phyloP scores from a whole-genome alignment of 2,888 invertebrate species.

The Cylloceria caligata region DNA sequence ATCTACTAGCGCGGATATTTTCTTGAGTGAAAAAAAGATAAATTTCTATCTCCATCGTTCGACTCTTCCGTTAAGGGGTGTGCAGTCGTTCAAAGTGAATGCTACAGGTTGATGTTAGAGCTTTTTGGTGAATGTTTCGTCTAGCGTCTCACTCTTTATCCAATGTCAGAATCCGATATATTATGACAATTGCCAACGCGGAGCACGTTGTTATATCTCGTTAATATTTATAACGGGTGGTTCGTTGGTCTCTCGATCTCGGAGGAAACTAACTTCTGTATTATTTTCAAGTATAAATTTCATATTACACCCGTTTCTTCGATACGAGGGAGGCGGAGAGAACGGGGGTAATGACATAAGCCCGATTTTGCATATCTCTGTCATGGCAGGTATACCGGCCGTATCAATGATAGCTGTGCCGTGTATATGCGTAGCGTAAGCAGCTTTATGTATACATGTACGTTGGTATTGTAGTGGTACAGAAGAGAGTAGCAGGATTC shows the following conservation, averaged over 20 bases:
- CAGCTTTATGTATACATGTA: background rate
- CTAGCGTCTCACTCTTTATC: background rate
- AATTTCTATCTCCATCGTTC: no score
- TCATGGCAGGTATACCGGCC: background rate
- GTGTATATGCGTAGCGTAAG: background rate
- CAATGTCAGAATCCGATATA: constrained; percentile 1
- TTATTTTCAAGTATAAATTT: constrained; percentile 78
- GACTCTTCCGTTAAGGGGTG: no score
- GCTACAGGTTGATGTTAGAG: constrained; percentile 15
- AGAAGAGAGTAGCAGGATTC: constrained; percentile 6
- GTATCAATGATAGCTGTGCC: background rate
- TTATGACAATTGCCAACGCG: background rate
- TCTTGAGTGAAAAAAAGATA: no score
- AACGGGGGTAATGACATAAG: constrained; percentile 35
- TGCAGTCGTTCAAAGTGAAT: constrained; percentile 4
- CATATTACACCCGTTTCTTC: constrained; percentile 69
- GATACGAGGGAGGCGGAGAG: background rate
- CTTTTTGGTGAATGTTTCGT: background rate
- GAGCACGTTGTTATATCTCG: constrained; percentile 66
- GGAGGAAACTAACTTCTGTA: constrained; percentile 41
- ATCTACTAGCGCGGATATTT: background rate
- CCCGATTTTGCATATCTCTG: constrained; percentile 42
- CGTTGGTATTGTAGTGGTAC: constrained; percentile 13
- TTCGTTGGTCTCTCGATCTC: constrained; percentile 13
- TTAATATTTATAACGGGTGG: constrained; percentile 69